Base-by-base conservation (phyloP, 1,140 invertebrate genomes). In the Sycobia sp. region DNA sequence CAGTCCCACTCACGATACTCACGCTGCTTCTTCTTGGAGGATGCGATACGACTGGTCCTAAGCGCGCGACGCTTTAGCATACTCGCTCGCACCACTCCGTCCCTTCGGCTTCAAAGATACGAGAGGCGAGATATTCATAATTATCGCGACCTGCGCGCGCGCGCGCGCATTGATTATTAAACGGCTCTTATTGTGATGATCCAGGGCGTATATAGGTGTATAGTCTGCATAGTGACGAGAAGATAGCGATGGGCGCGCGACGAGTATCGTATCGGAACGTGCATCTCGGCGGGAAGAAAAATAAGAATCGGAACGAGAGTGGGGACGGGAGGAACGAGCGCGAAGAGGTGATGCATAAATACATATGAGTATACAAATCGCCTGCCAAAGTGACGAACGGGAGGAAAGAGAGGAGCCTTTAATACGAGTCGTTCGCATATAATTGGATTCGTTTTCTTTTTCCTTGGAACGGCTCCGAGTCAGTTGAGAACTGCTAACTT, bases 81-180 rank as follows among this genome's bases (percentile, higher is more conserved):
- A 79, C 75, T 62, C 67, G 71, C 71, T 78, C 69, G n/a, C n/a
- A n/a, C n/a, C n/a, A n/a, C n/a, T n/a, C n/a, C n/a, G n/a, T n/a
- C n/a, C 54, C 39, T 23, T 70, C 76, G 69, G 71, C 72, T 69
- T n/a, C n/a, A n/a, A n/a, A n/a, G n/a, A n/a, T n/a, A n/a, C n/a
- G n/a, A n/a, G n/a, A 4, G 16, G 20, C 66, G 70, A 74, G 69
- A 74, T n/a, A n/a, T 75, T 76, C 72, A 70, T 80, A 79, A 81
- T 80, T 80, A 79, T 82, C 71, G 69, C 68, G 32, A 32, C 71
- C n/a, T n/a, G n/a, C n/a, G n/a, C n/a, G n/a, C n/a, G n/a, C n/a
- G n/a, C 68, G 67, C 70, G 67, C 71, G 69, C 74, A 80, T 81
- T 80, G 79, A 81, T 81, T 81, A 79, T 80, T 80, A 77, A 80